Conservation (phyloP, 2,888 invertebrate genomes). For the Eutolmus rufibarbis region DNA sequence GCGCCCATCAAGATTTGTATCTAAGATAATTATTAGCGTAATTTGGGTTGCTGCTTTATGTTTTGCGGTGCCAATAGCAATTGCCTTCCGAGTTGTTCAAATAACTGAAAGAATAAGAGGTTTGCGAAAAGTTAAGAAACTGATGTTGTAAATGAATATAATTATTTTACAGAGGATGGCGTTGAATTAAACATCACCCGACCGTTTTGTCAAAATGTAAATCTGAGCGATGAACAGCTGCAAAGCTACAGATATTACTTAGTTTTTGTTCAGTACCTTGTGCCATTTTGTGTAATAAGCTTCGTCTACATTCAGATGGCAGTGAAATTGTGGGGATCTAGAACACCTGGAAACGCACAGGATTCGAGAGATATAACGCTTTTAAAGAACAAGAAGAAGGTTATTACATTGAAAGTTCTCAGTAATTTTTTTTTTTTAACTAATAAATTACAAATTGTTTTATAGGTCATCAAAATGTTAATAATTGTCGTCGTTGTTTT, state of each 20-base stretch:
- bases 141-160: background rate
- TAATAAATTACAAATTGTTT: background rate
- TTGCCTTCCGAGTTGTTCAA: conserved; percentile 60
- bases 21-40: conserved; percentile 74
- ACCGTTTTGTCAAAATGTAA: conserved; percentile 66
- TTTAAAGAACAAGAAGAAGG: conserved; percentile 84
- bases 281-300: conserved; percentile 81
- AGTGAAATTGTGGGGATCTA: conserved; percentile 78
- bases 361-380: conserved; percentile 80
- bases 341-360: conserved; percentile 80
- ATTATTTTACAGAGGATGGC: conserved; percentile 54
- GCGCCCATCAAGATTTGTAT: conserved; percentile 75
- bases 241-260: conserved; percentile 65
- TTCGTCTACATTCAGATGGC: conserved; percentile 84
- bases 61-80: conserved; percentile 72
- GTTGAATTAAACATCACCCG: conserved; percentile 58
- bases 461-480: conserved; percentile 87
- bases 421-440: background rate
- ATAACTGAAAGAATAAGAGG: conserved; percentile 58
- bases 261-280: conserved; percentile 73
- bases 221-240: conserved; percentile 64
- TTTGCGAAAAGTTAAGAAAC: background rate
- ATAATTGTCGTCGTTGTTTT: conserved; percentile 83
- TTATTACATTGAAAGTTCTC: conserved; percentile 56
- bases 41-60: conserved; percentile 77